Percentiles rank a stretch among this genome's conserved stretches.
Evolutionary conservation across 2,113 vertebrate species (phyloP).

Genomic region (Ranitomeya variabilis): DNA sequence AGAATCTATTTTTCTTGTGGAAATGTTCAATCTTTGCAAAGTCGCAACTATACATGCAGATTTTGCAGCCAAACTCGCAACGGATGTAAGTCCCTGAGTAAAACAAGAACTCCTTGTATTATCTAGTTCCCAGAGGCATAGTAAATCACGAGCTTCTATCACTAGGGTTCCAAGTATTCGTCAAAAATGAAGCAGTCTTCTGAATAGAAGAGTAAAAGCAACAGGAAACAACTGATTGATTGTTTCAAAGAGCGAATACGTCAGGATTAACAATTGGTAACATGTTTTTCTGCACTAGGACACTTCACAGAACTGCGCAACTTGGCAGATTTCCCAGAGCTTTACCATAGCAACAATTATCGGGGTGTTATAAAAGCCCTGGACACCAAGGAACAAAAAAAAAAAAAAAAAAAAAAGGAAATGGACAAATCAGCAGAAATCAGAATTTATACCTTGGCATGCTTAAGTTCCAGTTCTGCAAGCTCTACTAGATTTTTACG

Average conservation of each 20-base stretch:
- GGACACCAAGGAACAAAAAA: background rate
- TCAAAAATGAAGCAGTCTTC: background rate
- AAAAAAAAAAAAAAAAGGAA: background rate
- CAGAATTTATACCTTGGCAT: conserved; percentile 86
- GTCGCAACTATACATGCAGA: too few relatives aligned
- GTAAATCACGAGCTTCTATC: too few relatives aligned
- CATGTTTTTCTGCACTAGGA: background rate
- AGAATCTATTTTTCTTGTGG: too few relatives aligned
- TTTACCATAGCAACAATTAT: conserved; percentile 12
- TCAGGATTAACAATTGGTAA: background rate
- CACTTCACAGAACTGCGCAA: background rate
- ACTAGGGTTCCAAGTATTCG: too few relatives aligned
- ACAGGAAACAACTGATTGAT: background rate
- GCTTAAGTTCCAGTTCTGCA: conserved; percentile 97
- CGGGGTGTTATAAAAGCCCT: background rate
- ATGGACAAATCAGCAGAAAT: background rate
- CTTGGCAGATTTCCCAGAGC: background rate
- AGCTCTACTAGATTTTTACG: conserved; percentile 98
- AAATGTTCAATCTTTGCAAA: too few relatives aligned
- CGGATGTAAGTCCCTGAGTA: too few relatives aligned
- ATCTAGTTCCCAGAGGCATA: too few relatives aligned
- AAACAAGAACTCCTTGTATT: too few relatives aligned
- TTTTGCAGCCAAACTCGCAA: too few relatives aligned
- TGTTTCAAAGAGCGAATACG: background rate
- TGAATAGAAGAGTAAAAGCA: background rate